Conservation (phyloP, 2,888 invertebrate species). For the Auanema sp. region DNA sequence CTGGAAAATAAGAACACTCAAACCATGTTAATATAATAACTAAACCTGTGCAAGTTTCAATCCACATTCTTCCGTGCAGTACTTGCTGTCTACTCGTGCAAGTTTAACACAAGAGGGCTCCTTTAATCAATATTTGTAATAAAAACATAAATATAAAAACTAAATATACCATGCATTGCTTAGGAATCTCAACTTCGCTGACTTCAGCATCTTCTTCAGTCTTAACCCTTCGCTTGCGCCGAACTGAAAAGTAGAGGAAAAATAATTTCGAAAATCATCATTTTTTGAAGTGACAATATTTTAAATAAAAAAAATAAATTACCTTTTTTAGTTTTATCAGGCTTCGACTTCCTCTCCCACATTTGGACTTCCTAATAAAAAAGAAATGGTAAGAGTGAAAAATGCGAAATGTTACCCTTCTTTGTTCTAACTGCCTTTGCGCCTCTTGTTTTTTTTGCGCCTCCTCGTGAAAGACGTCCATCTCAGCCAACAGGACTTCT, state of each 20-base stretch:
- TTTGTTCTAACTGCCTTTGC: no score
- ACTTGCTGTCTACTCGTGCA: slow-evolving; percentile 69
- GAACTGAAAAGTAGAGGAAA: neutral
- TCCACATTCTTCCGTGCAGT: slow-evolving; percentile 42
- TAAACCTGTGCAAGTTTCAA: slow-evolving; percentile 11
- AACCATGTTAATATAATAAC: neutral
- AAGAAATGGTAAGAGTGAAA: no score
- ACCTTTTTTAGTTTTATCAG: slow-evolving; percentile 9
- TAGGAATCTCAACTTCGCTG: neutral
- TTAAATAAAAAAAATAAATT: neutral
- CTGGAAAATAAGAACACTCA: slow-evolving; percentile 2
- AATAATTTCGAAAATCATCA: neutral
- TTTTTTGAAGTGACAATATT: neutral
- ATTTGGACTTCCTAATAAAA: no score
- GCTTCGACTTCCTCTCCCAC: no score
- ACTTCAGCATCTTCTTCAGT: neutral
- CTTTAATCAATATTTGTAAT: slow-evolving; percentile 66
- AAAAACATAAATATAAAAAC: no score
- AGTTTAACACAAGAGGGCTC: slow-evolving; percentile 84
- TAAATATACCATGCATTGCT: slow-evolving; percentile 8
- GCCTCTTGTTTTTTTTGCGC: no score
- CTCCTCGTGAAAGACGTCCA: no score
- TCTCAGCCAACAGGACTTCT: neutral
- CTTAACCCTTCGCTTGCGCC: no score
- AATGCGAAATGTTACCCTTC: no score